phyloP scores from a whole-genome alignment of 2,797 vertebrate species.

The Sphenodon punctatus region DNA sequence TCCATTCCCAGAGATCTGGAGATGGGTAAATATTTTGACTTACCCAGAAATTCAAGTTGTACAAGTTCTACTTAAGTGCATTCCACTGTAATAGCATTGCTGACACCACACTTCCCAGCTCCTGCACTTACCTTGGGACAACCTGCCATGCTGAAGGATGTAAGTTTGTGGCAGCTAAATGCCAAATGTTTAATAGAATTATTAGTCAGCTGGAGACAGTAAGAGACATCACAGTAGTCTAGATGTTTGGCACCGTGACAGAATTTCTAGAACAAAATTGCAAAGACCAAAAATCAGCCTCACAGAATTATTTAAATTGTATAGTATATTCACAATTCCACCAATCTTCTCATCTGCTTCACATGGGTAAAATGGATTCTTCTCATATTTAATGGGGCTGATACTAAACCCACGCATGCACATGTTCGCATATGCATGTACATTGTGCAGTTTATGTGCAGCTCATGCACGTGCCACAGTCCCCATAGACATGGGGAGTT shows the following conservation, averaged over 20 bases:
- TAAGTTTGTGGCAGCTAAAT: constrained; percentile 76
- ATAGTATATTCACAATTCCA: neutral
- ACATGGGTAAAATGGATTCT: neutral
- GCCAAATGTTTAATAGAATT: constrained; percentile 73
- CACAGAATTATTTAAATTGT: neutral
- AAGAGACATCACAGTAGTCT: constrained; percentile 79
- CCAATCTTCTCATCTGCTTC: neutral
- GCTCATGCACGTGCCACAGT: too few relatives aligned
- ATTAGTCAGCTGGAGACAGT: constrained; percentile 77
- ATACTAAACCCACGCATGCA: too few relatives aligned
- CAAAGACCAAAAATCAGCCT: neutral
- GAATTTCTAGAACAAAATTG: constrained; percentile 73
- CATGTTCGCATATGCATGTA: too few relatives aligned
- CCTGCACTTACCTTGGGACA: constrained; percentile 78
- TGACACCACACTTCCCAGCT: too few relatives aligned
- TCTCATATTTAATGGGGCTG: neutral
- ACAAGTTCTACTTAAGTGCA: too few relatives aligned
- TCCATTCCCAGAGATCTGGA: too few relatives aligned
- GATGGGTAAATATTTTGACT: too few relatives aligned
- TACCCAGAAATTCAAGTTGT: too few relatives aligned
- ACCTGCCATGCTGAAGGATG: constrained; percentile 69
- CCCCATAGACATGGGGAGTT: too few relatives aligned
- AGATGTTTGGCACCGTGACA: constrained; percentile 74
- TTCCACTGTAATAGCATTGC: neutral
- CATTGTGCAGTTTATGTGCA: too few relatives aligned